Evolutionary conservation across 1,140 invertebrate species (phyloP).

Genomic region (Cyrtorhinus lividipennis): DNA sequence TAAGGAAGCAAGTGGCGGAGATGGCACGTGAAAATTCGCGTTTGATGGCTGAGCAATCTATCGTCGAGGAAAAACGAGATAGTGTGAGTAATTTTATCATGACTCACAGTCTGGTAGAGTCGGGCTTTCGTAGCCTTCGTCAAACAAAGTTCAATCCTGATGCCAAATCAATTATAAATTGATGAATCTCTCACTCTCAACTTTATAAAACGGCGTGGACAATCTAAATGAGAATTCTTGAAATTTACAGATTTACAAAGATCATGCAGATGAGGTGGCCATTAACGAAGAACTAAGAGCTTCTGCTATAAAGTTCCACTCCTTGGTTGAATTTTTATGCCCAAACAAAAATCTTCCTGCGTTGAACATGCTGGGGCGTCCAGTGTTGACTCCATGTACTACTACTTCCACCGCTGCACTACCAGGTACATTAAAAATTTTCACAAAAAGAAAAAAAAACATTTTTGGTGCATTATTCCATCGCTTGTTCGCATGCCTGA

Average conservation of each 20-base stretch:
- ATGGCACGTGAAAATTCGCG: slow-evolving; percentile 58
- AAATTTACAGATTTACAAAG: slow-evolving; percentile 37
- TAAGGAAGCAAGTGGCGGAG: slow-evolving; percentile 60
- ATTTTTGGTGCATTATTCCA: too few species aligned
- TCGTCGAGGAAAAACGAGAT: slow-evolving; percentile 61
- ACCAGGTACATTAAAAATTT: too few species aligned
- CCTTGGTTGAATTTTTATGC: slow-evolving; percentile 38
- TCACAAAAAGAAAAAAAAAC: too few species aligned
- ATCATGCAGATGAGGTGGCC: slow-evolving; percentile 35
- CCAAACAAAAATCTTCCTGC: slow-evolving; percentile 38
- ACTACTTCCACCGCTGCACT: too few species aligned
- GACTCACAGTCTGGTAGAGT: too few species aligned
- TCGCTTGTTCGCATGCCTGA: too few species aligned
- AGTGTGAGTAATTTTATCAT: slow-evolving; percentile 35
- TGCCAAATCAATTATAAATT: too few species aligned
- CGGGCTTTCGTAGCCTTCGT: too few species aligned
- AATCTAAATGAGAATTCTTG: not conserved
- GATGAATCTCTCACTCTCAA: too few species aligned
- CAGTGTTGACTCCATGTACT: slow-evolving; percentile 16
- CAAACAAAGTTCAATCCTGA: too few species aligned
- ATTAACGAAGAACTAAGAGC: slow-evolving; percentile 33
- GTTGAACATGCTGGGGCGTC: slow-evolving; percentile 32
- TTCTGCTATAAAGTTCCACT: slow-evolving; percentile 40
- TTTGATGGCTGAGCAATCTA: slow-evolving; percentile 53
- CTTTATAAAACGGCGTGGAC: not conserved